Percentiles rank a stretch among this genome's conserved stretches.
phyloP scores from a whole-genome alignment of 2,113 vertebrate species.

The Sturnira hondurensis region DNA sequence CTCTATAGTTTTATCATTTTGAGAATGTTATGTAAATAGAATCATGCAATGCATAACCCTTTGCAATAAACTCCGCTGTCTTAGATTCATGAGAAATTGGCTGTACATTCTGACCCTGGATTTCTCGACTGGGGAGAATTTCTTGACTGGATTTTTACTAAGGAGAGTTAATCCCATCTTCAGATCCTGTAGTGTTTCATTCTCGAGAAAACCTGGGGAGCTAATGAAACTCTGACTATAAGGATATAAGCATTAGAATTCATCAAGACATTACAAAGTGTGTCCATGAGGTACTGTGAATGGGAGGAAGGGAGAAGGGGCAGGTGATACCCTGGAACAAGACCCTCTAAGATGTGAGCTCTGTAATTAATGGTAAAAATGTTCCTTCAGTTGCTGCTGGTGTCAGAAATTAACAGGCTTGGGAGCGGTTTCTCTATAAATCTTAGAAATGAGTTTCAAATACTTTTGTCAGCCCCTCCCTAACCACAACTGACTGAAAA shows the following conservation, averaged over 20 bases:
- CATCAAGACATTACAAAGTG: not conserved
- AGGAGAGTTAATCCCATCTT: conserved; percentile 19
- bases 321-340: not conserved
- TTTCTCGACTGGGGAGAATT: not conserved
- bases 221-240: not conserved
- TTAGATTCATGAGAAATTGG: not conserved
- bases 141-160: not conserved
- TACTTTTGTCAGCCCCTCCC: not conserved
- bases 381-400: not conserved
- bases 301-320: not conserved
- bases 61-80: not conserved
- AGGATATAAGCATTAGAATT: not conserved
- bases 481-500: conserved; percentile 39
- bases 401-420: not conserved
- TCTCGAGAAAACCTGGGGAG: conserved; percentile 24
- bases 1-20: not conserved
- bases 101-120: not conserved
- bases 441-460: not conserved
- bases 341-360: not conserved
- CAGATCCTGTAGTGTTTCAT: not conserved
- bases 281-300: not conserved
- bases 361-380: not conserved
- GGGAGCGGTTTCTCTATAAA: conserved; percentile 41
- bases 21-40: not conserved
- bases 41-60: not conserved